Evolutionary conservation across 2,888 invertebrate genomes (phyloP), one percentile per base, ranked within the genome.

Genomic region (Epirrita christyi): DNA sequence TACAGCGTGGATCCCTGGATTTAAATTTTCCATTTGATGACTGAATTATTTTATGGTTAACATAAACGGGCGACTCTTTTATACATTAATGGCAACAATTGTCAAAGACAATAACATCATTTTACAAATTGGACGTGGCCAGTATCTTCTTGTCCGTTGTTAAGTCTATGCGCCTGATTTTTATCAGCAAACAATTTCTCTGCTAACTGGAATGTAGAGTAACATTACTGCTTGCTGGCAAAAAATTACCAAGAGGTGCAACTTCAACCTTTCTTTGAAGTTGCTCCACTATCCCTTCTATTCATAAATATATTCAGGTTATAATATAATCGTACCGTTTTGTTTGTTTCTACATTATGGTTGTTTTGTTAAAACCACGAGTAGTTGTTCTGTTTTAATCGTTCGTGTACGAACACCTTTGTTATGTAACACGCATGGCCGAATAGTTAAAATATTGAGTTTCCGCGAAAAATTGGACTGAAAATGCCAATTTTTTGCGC

Each of bases 1-100:
- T 2, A 86, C 83, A n/a, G 93, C 85, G 79, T 81, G 85, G 43
- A 88, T 29, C 13, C 88, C 88, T 88, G 81, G 27, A 59, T 59
- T 46, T n/a, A 52, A 57, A 63, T 47, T 52, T 37, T 55, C 28
- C 38, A 43, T 45, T 54, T 37, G 51, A 50, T 53, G 10, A 57
- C 51, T 50, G 42, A 56, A 50, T 43, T 43, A 43, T 6, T 49
- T 38, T 38, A 7, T 28, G 28, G 21, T 14, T 6, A 4, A 6
- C 34, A 8, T 36, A 21, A 0, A 48, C 40, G 29, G 36, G 46
- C 36, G 14, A 38, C 11, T 3, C 6, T 14, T 13, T 3, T 1
- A 6, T 6, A 9, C 38, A 21, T 21, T 21, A 21, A 21, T 21
- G 21, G 21, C 21, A 4, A 21, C 2, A 21, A 21, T 21, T 4